Conservation (phyloP, 1,140 invertebrate genomes). For the Cryptotermes secundus region DNA sequence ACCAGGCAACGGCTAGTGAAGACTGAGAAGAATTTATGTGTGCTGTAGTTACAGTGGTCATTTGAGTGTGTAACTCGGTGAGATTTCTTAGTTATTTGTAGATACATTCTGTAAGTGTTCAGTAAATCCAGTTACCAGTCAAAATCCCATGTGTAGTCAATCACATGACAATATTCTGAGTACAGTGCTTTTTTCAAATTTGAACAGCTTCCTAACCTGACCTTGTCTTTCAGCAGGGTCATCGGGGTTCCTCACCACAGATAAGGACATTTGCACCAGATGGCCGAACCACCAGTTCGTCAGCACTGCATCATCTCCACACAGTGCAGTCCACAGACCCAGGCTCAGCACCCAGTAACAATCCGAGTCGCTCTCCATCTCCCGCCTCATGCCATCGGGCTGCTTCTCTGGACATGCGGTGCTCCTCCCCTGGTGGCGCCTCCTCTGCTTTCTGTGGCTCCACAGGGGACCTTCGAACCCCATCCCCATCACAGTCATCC, state of each 20-base stretch:
- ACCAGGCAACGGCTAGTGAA: too few species aligned
- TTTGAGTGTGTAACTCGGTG: too few species aligned
- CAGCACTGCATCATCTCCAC: not conserved
- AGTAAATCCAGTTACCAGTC: too few species aligned
- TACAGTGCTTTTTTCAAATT: too few species aligned
- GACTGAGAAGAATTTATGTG: too few species aligned
- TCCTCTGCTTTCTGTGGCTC: slow-evolving; percentile 37
- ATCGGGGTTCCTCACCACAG: slow-evolving; percentile 75
- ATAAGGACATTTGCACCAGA: slow-evolving; percentile 75
- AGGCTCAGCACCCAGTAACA: not conserved
- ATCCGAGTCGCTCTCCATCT: slow-evolving; percentile 62
- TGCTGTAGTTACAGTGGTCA: too few species aligned
- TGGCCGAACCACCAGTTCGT: slow-evolving; percentile 45
- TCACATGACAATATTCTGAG: too few species aligned
- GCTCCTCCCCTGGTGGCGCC: slow-evolving; percentile 51
- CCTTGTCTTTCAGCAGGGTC: slow-evolving; percentile 49
- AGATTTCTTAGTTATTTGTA: too few species aligned
- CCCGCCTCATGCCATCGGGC: slow-evolving; percentile 58
- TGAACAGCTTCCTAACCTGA: too few species aligned
- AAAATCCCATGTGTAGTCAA: too few species aligned
- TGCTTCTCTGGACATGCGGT: slow-evolving; percentile 69
- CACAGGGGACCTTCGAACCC: slow-evolving; percentile 43
- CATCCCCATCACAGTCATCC: slow-evolving; percentile 59
- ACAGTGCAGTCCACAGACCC: not conserved
- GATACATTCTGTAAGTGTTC: too few species aligned